A percentile compares a stretch with the other conserved stretches of the same genome.
phyloP scores from a whole-genome alignment of 2,888 invertebrate genomes.

The Harpalus rufipes region DNA sequence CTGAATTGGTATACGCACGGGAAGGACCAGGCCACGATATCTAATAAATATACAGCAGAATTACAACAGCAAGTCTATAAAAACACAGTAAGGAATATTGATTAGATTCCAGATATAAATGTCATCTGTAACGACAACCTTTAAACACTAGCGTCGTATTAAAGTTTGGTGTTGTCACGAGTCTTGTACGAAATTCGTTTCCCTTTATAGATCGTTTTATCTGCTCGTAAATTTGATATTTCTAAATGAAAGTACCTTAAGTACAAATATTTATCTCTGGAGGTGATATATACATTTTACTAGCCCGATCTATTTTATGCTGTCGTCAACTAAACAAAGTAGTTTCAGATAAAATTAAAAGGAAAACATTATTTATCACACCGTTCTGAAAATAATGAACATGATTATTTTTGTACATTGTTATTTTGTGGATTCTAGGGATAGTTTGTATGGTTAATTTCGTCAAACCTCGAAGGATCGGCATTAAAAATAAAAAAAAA shows the following conservation, averaged over 20 bases:
- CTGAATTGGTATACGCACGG: background rate
- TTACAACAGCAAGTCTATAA: slow-evolving; percentile 41
- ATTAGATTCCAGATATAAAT: slow-evolving; percentile 45
- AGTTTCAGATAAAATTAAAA: slow-evolving; percentile 40
- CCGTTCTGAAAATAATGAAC: background rate
- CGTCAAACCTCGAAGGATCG: no score
- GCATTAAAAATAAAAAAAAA: no score
- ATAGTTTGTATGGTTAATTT: no score
- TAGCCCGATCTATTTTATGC: slow-evolving; percentile 22
- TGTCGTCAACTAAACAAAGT: slow-evolving; percentile 9
- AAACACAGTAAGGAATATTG: slow-evolving; percentile 45
- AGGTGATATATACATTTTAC: slow-evolving; percentile 45
- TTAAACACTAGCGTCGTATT: slow-evolving; percentile 38
- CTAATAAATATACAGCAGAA: slow-evolving; percentile 21
- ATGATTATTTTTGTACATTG: background rate
- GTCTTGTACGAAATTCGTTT: slow-evolving; percentile 53
- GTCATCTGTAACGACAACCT: slow-evolving; percentile 43
- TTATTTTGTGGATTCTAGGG: background rate
- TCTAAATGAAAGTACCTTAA: slow-evolving; percentile 39
- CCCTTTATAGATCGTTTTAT: slow-evolving; percentile 46
- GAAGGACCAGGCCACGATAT: background rate
- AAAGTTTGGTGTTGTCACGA: slow-evolving; percentile 47
- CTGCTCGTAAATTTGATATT: slow-evolving; percentile 44
- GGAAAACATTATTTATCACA: slow-evolving; percentile 11
- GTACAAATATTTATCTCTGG: slow-evolving; percentile 38